These are phyloP conservation scores for Anolis carolinensis DNA, from an alignment of 2,113 vertebrate species.

Conservation along the genomic window DNA sequence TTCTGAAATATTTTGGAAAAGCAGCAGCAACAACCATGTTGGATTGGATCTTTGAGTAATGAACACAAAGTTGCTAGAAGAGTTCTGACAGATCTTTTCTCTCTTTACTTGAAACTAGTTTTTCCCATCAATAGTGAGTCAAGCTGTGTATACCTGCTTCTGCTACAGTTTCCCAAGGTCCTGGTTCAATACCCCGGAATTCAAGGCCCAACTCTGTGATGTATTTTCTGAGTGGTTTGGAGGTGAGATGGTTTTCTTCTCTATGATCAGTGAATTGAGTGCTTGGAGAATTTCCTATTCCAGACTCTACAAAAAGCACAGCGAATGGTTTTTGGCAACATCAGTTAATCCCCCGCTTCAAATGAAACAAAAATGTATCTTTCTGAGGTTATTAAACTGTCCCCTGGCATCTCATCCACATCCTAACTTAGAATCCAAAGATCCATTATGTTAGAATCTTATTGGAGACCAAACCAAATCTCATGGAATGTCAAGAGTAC, in stretches of 20 bases:
- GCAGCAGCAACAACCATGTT: not conserved
- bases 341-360: no score
- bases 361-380: no score
- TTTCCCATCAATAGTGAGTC: constrained; percentile 65
- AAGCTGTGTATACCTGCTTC: constrained; percentile 70
- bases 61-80: constrained; percentile 7
- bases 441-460: no score
- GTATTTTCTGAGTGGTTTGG: constrained; percentile 67
- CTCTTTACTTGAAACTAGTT: constrained; percentile 39
- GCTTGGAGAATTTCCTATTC: not conserved
- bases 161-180: constrained; percentile 71
- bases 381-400: no score
- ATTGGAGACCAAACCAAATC: no score
- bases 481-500: not conserved
- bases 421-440: no score
- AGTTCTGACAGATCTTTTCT: not conserved
- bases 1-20: not conserved
- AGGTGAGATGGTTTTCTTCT: constrained; percentile 50
- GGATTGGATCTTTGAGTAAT: not conserved
- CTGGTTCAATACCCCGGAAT: constrained; percentile 63
- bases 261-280: not conserved
- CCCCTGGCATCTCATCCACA: no score
- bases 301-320: no score
- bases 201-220: constrained; percentile 69
- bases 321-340: no score